Conservation (phyloP, 2,113 vertebrate species). For the Rattus rattus region DNA sequence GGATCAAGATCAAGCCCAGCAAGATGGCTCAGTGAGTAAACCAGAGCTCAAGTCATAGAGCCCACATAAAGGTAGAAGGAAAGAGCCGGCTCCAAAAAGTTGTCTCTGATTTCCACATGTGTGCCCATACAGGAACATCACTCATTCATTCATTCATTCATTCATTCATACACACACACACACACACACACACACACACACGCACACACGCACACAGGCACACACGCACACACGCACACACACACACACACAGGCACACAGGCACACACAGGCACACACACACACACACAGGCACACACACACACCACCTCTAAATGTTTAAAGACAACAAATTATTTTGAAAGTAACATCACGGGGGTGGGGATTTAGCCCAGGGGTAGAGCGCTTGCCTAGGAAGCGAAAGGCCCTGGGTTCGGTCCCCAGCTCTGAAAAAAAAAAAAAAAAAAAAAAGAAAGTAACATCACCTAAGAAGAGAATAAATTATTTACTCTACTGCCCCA, state of each 20-base stretch:
- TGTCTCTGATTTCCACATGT: not conserved
- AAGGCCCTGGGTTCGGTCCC: too few species aligned
- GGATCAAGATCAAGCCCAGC: not conserved
- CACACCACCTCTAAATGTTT: not conserved
- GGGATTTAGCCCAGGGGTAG: too few species aligned
- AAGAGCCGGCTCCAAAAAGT: not conserved
- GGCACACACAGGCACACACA: not conserved
- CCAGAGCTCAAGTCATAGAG: not conserved
- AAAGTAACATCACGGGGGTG: constrained; percentile 42
- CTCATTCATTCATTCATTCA: too few species aligned
- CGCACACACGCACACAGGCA: not conserved
- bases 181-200: not conserved
- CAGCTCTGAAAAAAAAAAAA: too few species aligned
- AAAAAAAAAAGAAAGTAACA: constrained; percentile 52
- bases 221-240: not conserved
- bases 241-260: too few species aligned
- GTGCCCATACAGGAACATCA: not conserved
- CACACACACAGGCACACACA: not conserved
- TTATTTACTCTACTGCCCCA: not conserved
- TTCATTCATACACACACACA: not conserved
- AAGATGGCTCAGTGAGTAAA: not conserved
- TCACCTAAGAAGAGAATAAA: constrained; percentile 7
- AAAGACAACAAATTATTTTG: constrained; percentile 47
- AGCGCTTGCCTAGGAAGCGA: too few species aligned
- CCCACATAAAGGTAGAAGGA: not conserved